Conservation (phyloP, 2,888 invertebrate genomes). For the Synergus laeviventris region DNA sequence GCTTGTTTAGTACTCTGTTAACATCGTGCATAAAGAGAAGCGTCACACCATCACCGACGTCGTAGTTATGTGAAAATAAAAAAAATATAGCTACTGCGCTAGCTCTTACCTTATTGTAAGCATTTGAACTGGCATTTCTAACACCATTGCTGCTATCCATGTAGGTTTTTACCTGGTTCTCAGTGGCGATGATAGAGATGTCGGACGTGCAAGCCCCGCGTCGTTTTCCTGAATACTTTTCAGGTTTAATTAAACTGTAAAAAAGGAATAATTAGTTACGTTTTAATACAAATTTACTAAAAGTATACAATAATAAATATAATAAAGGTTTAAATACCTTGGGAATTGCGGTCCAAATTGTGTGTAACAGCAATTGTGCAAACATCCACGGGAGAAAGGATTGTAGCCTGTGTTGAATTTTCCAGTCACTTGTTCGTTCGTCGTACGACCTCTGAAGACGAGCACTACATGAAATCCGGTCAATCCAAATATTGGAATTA, state of each 20-base stretch:
- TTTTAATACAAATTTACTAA: neutral
- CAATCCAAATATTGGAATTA: slow-evolving; percentile 97
- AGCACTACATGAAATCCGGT: slow-evolving; percentile 99
- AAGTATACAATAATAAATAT: neutral
- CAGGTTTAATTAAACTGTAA: slow-evolving; percentile 82
- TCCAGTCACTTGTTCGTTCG: slow-evolving; percentile 99
- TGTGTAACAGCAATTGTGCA: slow-evolving; percentile 95
- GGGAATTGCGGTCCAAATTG: slow-evolving; percentile 98
- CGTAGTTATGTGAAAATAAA: slow-evolving; percentile 26
- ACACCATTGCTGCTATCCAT: slow-evolving; percentile 92
- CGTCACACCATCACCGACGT: slow-evolving; percentile 23
- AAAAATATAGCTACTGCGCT: slow-evolving; percentile 57
- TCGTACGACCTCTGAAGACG: slow-evolving; percentile 96
- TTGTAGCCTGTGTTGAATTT: slow-evolving; percentile 99
- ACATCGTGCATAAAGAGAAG: slow-evolving; percentile 36
- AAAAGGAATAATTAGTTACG: slow-evolving; percentile 44
- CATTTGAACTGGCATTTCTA: slow-evolving; percentile 88
- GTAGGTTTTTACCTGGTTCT: slow-evolving; percentile 96
- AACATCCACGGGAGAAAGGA: slow-evolving; percentile 97
- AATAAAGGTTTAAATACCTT: slow-evolving; percentile 81
- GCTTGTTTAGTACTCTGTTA: slow-evolving; percentile 20
- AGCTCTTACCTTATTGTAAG: slow-evolving; percentile 93
- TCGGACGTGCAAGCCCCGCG: slow-evolving; percentile 76
- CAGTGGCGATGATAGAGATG: slow-evolving; percentile 80
- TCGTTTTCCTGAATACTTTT: slow-evolving; percentile 82